Percentiles rank a stretch among this genome's conserved stretches.
Conservation (phyloP, 2,888 invertebrate genomes). For the Mesoligia furuncula region DNA sequence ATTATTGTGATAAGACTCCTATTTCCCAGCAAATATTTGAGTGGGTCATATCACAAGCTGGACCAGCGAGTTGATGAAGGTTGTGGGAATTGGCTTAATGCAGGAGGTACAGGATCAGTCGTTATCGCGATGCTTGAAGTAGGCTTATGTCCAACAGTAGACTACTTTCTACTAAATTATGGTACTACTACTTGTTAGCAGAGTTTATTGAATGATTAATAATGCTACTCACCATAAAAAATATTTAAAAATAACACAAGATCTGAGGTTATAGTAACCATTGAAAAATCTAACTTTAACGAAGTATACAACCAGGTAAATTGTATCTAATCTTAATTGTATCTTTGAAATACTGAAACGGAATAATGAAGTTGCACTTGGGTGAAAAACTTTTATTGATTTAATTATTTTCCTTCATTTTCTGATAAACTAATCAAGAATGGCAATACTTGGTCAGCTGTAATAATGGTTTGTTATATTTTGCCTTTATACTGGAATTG, state of each 20-base stretch:
- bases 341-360: slow-evolving; percentile 28
- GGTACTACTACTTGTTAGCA: not conserved
- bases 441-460: not conserved
- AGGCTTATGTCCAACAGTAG: not conserved
- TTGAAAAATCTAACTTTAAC: slow-evolving; percentile 21
- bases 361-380: slow-evolving; percentile 29
- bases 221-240: slow-evolving; percentile 47
- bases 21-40: not conserved
- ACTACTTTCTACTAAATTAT: not conserved
- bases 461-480: not conserved
- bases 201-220: not conserved
- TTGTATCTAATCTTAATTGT: not conserved
- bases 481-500: not conserved
- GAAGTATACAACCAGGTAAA: not conserved
- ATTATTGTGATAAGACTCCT: not conserved
- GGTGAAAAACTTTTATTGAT: slow-evolving; percentile 29
- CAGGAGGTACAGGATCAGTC: not conserved
- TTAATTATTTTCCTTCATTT: slow-evolving; percentile 35
- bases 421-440: slow-evolving; percentile 10
- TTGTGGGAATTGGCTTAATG: not conserved
- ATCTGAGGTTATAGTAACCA: slow-evolving; percentile 27
- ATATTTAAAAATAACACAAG: slow-evolving; percentile 42
- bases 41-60: not conserved
- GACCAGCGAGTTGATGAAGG: not conserved
- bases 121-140: not conserved